Base-by-base conservation (phyloP, 2,888 invertebrate genomes). In the Cephalotes varians region DNA sequence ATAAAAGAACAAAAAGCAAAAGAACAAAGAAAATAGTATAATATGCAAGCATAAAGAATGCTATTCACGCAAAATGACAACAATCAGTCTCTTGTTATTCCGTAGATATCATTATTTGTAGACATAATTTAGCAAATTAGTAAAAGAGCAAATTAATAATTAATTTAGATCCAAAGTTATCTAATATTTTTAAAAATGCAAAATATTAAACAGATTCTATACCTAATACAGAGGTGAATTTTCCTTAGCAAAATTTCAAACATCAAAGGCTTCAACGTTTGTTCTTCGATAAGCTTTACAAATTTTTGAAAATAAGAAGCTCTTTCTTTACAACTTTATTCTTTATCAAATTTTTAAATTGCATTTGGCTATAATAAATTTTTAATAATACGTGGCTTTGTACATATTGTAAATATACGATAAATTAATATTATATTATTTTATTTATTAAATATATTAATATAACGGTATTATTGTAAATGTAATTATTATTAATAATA, bases 131-230 rank as follows among this genome's bases (percentile, higher is more conserved):
- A 60, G n/a, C n/a, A n/a, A n/a, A n/a, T n/a, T n/a, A n/a, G n/a
- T n/a, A n/a, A n/a, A n/a, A 9, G n/a, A 60, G 58, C 58, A n/a
- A 60, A 60, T 60, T 58, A 58, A 31, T 31, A 31, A 58, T 31
- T 58, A 58, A 58, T n/a, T 60, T 10, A n/a, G 3, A 34, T 10
- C 5, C 58, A 1, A 15, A 54, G 28, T 28, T 15, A 15, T 9
- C 31, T 12, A 1, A 12, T 25, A 56, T 56, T 10, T 60, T n/a
- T n/a, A 9, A 31, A n/a, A 60, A n/a, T 1, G 34, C n/a, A 34
- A 60, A 34, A 0, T 1, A 9, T 60, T 34, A 60, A 60, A 60
- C 1, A 56, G 31, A 58, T 18, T 60, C 10, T n/a, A 0, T 28
- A 0, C n/a, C n/a, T n/a, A n/a, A n/a, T 60, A 10, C 6, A 60